A percentile compares a stretch with the other conserved stretches of the same genome.
Evolutionary conservation across 2,113 vertebrate genomes (phyloP).

Genomic region (Larimichthys crocea): DNA sequence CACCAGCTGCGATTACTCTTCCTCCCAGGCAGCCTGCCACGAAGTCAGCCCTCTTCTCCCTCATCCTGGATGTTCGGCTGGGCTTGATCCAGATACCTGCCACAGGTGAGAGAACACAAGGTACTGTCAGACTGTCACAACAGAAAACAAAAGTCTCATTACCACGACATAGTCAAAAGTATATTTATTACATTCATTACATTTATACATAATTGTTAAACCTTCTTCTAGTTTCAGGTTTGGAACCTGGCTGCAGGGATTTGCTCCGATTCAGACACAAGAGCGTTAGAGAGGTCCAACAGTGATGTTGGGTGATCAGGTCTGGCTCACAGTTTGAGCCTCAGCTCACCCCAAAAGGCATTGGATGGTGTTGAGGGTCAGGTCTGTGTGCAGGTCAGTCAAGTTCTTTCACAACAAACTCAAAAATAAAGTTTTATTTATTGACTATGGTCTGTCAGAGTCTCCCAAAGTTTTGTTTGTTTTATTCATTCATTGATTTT

Average conservation of each 20-base stretch:
- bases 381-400: neutral
- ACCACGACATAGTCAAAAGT: neutral
- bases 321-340: neutral
- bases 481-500: neutral
- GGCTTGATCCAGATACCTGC: conserved; percentile 93
- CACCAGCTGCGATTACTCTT: conserved; percentile 90
- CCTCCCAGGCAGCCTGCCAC: conserved; percentile 92
- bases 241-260: neutral
- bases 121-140: neutral
- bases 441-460: neutral
- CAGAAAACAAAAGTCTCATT: neutral
- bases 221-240: neutral
- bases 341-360: neutral
- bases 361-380: neutral
- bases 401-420: neutral
- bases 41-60: conserved; percentile 96
- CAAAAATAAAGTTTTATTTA: neutral
- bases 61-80: conserved; percentile 91
- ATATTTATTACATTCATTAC: neutral
- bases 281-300: neutral
- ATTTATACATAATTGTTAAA: neutral
- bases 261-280: neutral
- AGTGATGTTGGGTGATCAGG: neutral
- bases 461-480: neutral
- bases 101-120: conserved; percentile 16